Percentiles rank a stretch among this genome's conserved stretches.
phyloP scores from a whole-genome alignment of 2,113 vertebrate species.

The Micromys minutus region DNA sequence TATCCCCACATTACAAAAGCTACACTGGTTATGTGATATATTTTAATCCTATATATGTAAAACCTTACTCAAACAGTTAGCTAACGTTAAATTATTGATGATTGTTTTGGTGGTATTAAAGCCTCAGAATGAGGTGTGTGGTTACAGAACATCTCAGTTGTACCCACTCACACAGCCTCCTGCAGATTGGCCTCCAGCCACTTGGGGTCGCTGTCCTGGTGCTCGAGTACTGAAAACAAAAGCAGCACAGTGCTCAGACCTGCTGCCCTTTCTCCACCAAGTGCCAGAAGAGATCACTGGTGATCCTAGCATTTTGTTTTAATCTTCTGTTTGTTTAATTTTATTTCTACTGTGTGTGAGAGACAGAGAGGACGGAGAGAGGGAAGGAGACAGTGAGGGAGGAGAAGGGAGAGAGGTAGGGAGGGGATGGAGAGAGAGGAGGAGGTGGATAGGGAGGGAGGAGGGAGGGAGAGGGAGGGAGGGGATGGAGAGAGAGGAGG shows the following conservation, averaged over 20 bases:
- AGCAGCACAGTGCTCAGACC: not conserved
- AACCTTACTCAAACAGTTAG: slow-evolving; percentile 7
- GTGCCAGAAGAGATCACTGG: not conserved
- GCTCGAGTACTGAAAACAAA: not conserved
- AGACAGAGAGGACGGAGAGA: not conserved
- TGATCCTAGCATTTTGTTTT: not conserved
- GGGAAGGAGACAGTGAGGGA: accelerated
- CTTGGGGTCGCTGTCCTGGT: not conserved
- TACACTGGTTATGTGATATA: slow-evolving; percentile 14
- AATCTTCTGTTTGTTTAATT: not conserved
- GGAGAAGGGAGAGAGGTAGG: too few relatives aligned
- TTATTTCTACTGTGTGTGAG: not conserved
- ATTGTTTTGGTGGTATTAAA: not conserved
- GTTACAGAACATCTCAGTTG: not conserved
- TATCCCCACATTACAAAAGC: not conserved
- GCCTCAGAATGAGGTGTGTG: not conserved
- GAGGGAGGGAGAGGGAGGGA: too few relatives aligned
- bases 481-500: not conserved
- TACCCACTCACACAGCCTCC: not conserved
- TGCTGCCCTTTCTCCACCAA: not conserved
- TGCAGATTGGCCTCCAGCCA: not conserved
- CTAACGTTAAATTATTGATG: slow-evolving; percentile 37
- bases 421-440: accelerated
- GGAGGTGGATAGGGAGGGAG: too few relatives aligned
- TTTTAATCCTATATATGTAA: slow-evolving; percentile 16